A percentile compares a stretch with the other conserved stretches of the same genome.
These are phyloP conservation scores for Chrysopilus asiliformis DNA, from an alignment of 2,888 invertebrate species.

Conservation along the genomic window DNA sequence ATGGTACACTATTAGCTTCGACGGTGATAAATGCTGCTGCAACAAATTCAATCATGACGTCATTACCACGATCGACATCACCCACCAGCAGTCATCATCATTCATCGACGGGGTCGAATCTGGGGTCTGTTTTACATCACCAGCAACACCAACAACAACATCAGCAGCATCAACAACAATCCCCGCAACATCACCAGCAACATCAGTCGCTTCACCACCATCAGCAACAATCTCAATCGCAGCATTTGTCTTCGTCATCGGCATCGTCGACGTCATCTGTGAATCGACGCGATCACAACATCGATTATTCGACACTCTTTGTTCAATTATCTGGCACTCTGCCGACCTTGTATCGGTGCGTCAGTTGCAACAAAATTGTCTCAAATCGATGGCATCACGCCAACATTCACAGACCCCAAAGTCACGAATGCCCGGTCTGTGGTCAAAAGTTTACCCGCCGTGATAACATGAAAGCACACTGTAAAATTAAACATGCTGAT, in stretches of 20 bases:
- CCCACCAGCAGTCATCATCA: too few relatives aligned
- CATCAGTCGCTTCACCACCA: conserved; percentile 16
- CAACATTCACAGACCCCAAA: conserved; percentile 45
- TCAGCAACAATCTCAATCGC: conserved; percentile 15
- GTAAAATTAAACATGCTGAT: conserved; percentile 44
- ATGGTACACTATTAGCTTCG: conserved; percentile 14
- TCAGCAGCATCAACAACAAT: conserved; percentile 7
- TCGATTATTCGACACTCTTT: conserved; percentile 36
- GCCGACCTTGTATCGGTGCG: conserved; percentile 42
- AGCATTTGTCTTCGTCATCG: conserved; percentile 19
- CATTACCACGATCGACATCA: too few relatives aligned
- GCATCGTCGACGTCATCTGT: conserved; percentile 27
- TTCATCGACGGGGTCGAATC: too few relatives aligned
- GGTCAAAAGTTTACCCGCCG: conserved; percentile 46
- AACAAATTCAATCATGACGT: too few relatives aligned
- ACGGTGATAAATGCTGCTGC: conserved; percentile 10
- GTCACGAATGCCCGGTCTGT: conserved; percentile 45
- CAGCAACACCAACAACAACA: conserved; percentile 3
- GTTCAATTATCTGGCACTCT: conserved; percentile 35
- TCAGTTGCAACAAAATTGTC: conserved; percentile 47
- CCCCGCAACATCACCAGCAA: conserved; percentile 10
- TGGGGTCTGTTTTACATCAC: too few relatives aligned
- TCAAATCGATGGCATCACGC: conserved; percentile 51
- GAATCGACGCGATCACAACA: conserved; percentile 35
- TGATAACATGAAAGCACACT: conserved; percentile 51